Evolutionary conservation across 1,140 invertebrate genomes (phyloP), one percentile per base, ranked within the genome.

Genomic region (Drosophila trapezifrons): DNA sequence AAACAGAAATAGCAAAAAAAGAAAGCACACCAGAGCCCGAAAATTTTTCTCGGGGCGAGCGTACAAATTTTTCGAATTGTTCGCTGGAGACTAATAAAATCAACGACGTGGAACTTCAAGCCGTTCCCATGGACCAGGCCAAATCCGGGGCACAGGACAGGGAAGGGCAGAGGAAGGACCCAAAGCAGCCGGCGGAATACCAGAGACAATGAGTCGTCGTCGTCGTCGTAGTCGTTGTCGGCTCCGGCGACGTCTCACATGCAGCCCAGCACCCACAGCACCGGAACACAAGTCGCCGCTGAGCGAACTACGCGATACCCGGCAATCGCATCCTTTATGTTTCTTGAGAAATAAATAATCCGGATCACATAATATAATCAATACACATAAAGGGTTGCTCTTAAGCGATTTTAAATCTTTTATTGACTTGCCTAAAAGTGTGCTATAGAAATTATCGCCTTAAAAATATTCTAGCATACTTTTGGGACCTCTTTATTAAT

Each of bases 61-160:
- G 79, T 73, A 87, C 90, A 91, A 91, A 91, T 91, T 91, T 90
- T 84, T 84, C 71, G 83, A 91, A 91, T 91, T 91, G 90, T 91
- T 90, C 90, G 90, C 90, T 89, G 57, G 90, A 91, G 90, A 91
- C 90, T 91, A 91, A 91, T 91, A 91, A 91, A 91, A 91, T 91
- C 90, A 91, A 91, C 90, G 90, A 90, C 73, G 90, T 89, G 90
- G 90, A 91, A 91, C 90, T 91, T 78, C 78, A 90, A 91, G 84
- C 89, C 85, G 83, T 86, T 86, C 83, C 83, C 80, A 87, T 87
- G 86, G 84, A 89, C 83, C 69, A 69, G 52, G 43, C 52, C 45
- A 18, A 57, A 29, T 4, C 9, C 25, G n/a, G 29, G 15, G 27
- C 15, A 2, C n/a, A 13, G 37, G n/a, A 25, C 13, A n/a, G n/a